phyloP scores from a whole-genome alignment of 2,797 vertebrate genomes.

The Amblyopsis hoosieri region DNA sequence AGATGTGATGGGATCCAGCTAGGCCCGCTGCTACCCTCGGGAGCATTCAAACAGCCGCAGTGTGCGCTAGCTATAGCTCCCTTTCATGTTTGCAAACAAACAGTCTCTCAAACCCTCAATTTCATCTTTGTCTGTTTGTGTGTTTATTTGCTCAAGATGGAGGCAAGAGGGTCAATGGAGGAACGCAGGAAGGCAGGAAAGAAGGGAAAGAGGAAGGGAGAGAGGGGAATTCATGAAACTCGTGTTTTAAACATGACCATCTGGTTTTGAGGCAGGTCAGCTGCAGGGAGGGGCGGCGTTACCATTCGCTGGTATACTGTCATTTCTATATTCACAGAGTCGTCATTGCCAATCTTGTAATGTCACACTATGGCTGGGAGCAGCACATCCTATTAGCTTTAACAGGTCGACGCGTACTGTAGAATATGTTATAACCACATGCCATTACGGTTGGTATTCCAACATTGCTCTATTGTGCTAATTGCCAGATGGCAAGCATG shows the following conservation, averaged over 20 bases:
- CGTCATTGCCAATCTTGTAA: neutral
- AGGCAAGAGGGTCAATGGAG: neutral
- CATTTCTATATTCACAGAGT: neutral
- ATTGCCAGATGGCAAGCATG: neutral
- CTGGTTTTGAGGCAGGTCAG: constrained; percentile 43
- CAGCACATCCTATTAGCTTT: neutral
- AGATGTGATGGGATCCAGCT: constrained; percentile 8
- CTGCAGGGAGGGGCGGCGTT: constrained; percentile 27
- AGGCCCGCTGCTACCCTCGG: neutral
- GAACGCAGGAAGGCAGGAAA: too few species aligned
- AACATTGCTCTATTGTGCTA: neutral
- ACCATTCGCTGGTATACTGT: neutral
- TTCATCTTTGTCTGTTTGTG: neutral
- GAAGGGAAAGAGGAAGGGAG: too few species aligned
- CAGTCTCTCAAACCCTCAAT: neutral
- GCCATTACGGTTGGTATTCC: neutral
- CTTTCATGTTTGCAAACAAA: neutral
- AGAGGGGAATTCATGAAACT: constrained; percentile 10
- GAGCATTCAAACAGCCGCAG: constrained; percentile 4
- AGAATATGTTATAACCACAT: neutral
- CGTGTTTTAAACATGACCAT: constrained; percentile 57
- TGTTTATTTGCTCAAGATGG: neutral
- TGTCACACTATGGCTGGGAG: neutral
- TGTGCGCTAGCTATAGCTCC: neutral
- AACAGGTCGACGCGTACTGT: neutral